Evolutionary conservation across 1,140 invertebrate genomes (phyloP), one percentile per base, ranked within the genome.

Genomic region (Conus ventricosus): DNA sequence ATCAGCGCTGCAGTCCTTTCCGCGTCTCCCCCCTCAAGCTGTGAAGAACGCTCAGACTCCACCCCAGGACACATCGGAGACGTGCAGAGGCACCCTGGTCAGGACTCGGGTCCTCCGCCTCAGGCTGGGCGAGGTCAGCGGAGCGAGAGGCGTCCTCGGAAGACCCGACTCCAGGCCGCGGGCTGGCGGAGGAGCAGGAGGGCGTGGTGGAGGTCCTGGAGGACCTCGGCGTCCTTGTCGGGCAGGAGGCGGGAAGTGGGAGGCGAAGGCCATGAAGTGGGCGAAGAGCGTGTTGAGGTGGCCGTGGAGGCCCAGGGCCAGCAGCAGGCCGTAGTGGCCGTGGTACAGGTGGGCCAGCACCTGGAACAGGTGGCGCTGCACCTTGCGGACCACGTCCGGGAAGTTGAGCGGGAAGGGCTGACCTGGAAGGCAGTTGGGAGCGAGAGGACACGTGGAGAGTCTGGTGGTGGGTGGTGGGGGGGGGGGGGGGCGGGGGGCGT

Each of bases 271-370:
- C 92, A 98, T 98, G 94, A 99, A 97, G 96, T 99, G 98, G 95
- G 97, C 97, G 96, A 99, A 99, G 88, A 99, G 97, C 95, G 98
- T 97, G 96, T 99, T 99, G 95, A 99, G 97, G 96, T 99, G 98
- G 76, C 92, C 94, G 96, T 99, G 98, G 92, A 99, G 96, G 93
- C 97, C 97, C 94, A 99, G 96, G 92, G 98, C 96, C 93, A 98
- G 97, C 93, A 99, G 97, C 96, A 99, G 98, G 96, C 97, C 97
- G 96, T 99, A 99, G 97, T 99, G 99, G 96, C 97, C 97, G 95
- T 99, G 98, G 96, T 99, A 99, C 94, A 99, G 96, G 96, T 99
- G 99, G 94, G 98, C 98, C 96, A 99, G 96, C 93, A 99, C 98
- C 96, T 99, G 98, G 96, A 99, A 99, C 96, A 99, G 96, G 96